Base-by-base conservation (phyloP, 1,140 invertebrate genomes). In the Popillia japonica region DNA sequence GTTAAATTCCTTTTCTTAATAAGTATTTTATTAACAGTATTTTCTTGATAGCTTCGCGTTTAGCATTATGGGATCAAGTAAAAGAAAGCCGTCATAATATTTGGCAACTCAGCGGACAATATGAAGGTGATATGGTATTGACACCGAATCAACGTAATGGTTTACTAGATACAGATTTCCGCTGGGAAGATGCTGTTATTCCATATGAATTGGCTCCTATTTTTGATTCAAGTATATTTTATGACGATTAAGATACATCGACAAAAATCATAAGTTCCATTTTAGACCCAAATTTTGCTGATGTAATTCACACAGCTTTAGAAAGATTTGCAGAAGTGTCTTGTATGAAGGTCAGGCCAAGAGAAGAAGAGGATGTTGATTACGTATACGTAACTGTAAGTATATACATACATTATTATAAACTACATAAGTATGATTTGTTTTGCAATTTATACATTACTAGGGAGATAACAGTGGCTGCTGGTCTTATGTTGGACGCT, bases 311-410 rank as follows among this genome's bases (percentile, higher is more conserved):
- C 34, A 40, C n/a, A 44, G 72, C 72, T 42, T 14, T 74, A 11
- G 2, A 74, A 20, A n/a, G 40, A 74, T 74, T 41, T 17, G 72
- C 72, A 4, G 20, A 8, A n/a, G 20, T 41, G n/a, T 74, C 72
- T 27, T 80, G 75, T 17, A 6, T 78, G 1, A 78, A 9, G 8
- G 78, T 78, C 3, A 17, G 78, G 44, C 91, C 90, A 0, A 88
- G 91, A 83, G 88, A 82, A 0, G 87, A 87, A 0, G 79, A 85
- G 2, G 90, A 94, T 79, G 82, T 72, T 0, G 93, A 95, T 84
- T 95, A 94, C 84, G 87, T 95, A 41, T 86, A 72, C 41, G 55
- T 79, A 11, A 77, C 74, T 40, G 78, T 79, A 76, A 76, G 55
- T 42, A 17, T 44, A 72, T 20, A 23, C 10, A 48, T n/a, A 34